Evolutionary conservation across 2,113 vertebrate genomes (phyloP).

Genomic region (Scartelaos histophorus): DNA sequence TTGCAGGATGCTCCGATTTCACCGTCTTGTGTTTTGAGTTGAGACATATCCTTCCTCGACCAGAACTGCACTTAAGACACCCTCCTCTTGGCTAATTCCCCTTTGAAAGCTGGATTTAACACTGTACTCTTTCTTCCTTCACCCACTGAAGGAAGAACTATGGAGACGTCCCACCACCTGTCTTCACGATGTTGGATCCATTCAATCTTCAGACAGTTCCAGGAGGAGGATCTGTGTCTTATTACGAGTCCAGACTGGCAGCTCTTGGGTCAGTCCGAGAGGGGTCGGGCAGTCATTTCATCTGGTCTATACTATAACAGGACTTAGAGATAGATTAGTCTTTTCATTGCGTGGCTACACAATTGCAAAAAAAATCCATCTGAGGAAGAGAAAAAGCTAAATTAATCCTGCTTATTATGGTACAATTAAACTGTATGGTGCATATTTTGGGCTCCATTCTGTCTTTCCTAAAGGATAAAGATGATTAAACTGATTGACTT

Average conservation of each 20-base stretch:
- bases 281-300: conserved; percentile 52
- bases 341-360: neutral
- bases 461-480: no score
- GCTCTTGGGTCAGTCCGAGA: conserved; percentile 52
- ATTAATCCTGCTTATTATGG: neutral
- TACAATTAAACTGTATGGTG: no score
- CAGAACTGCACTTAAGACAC: conserved; percentile 12
- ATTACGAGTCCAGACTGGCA: conserved; percentile 51
- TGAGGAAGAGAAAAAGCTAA: neutral
- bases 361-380: no score
- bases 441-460: no score
- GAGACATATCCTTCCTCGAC: neutral
- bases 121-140: conserved; percentile 13
- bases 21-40: neutral
- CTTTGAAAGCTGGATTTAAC: conserved; percentile 5
- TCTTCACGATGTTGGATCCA: neutral
- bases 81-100: conserved; percentile 30
- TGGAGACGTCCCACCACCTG: neutral
- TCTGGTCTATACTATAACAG: conserved; percentile 24
- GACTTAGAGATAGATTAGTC: conserved; percentile 26
- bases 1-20: neutral
- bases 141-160: conserved; percentile 28
- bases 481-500: neutral
- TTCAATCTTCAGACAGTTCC: conserved; percentile 2
- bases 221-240: conserved; percentile 41